Evolutionary conservation across 2,113 vertebrate genomes (phyloP).

Genomic region (Callipepla californica): DNA sequence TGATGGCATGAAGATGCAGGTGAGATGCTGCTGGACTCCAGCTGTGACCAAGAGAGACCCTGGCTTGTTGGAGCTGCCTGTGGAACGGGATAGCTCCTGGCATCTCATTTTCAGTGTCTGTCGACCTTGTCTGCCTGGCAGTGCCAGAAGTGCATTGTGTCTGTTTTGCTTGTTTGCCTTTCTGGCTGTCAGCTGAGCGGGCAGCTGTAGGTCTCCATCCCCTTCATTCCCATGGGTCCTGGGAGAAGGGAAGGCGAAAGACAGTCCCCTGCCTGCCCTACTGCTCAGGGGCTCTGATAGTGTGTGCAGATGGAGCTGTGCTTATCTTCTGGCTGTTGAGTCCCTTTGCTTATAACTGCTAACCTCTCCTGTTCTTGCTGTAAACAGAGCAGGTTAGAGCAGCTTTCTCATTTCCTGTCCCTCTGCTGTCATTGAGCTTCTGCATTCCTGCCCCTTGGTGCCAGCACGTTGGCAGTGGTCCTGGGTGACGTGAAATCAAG

Average conservation of each 20-base stretch:
- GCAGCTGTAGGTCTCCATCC: not conserved
- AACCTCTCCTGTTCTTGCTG: not conserved
- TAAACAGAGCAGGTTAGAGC: not conserved
- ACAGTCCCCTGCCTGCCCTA: not conserved
- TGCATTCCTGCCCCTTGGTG: not conserved
- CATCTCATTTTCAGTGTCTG: not conserved
- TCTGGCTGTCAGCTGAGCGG: not conserved
- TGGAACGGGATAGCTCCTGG: not conserved
- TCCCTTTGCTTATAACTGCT: not conserved
- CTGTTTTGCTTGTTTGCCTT: not conserved
- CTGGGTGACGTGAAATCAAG: not conserved
- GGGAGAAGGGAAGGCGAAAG: not conserved
- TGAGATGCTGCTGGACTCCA: conserved; percentile 65
- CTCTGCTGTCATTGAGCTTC: not conserved
- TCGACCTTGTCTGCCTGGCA: not conserved
- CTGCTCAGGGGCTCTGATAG: not conserved
- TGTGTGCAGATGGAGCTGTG: not conserved
- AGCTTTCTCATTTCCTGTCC: not conserved
- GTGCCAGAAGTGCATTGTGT: not conserved
- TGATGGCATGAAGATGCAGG: conserved; percentile 99
- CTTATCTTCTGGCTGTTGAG: not conserved
- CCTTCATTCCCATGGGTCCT: not conserved
- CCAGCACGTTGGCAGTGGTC: rapidly evolving
- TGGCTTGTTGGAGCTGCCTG: not conserved
- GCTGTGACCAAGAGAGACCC: not conserved